Conservation (phyloP, 2,888 invertebrate genomes). For the Aethes cnicana region DNA sequence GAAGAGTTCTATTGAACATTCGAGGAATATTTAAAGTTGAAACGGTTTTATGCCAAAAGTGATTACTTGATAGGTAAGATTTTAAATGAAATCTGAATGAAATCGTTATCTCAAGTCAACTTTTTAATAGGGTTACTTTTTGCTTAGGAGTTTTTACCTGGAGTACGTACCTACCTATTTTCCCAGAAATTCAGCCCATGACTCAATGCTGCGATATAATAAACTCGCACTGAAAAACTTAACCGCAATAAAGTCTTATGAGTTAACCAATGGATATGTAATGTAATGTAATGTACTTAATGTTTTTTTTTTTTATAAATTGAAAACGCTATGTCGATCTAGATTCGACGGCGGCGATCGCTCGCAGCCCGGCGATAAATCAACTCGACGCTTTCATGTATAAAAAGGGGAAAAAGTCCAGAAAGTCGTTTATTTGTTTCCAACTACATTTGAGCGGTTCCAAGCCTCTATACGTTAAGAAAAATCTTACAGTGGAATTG, state of each 20-base stretch:
- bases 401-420: constrained; percentile 63
- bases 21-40: not conserved
- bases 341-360: constrained; percentile 65
- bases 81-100: too few relatives aligned
- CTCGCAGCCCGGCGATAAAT: constrained; percentile 68
- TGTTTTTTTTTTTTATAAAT: too few relatives aligned
- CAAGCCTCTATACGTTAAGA: constrained; percentile 63
- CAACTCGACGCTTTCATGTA: constrained; percentile 75
- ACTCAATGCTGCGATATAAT: too few relatives aligned
- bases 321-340: constrained; percentile 77
- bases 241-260: not conserved
- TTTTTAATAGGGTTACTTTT: too few relatives aligned
- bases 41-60: not conserved
- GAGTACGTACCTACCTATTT: too few relatives aligned
- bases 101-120: too few relatives aligned
- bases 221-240: too few relatives aligned
- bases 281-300: too few relatives aligned
- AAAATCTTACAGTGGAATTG: constrained; percentile 67
- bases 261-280: too few relatives aligned
- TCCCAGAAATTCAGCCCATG: too few relatives aligned
- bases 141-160: too few relatives aligned
- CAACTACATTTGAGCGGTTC: constrained; percentile 70
- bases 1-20: not conserved
- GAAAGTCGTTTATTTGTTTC: constrained; percentile 78
- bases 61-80: too few relatives aligned